Evolutionary conservation across 2,797 vertebrate species (phyloP).

Genomic region (Rhodeus uyekii): DNA sequence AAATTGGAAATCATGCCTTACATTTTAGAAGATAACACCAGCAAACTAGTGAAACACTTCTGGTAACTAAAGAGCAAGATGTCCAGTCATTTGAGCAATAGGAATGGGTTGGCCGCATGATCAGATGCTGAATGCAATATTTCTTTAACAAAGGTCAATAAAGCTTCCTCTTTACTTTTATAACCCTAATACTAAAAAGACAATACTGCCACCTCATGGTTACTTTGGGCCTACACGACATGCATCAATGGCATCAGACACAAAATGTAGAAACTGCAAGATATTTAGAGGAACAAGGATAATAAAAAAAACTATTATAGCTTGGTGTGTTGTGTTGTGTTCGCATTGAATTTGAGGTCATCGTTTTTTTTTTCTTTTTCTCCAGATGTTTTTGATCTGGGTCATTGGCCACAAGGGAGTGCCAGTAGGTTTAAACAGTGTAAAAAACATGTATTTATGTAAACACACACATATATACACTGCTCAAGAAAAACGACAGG

Average conservation of each 20-base stretch:
- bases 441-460: too few relatives aligned
- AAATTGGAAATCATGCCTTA: slow-evolving; percentile 38
- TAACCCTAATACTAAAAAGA: not conserved
- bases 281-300: too few relatives aligned
- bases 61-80: slow-evolving; percentile 40
- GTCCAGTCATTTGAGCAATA: slow-evolving; percentile 50
- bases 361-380: too few relatives aligned
- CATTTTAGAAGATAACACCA: slow-evolving; percentile 21
- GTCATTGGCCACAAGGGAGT: too few relatives aligned
- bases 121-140: slow-evolving; percentile 22
- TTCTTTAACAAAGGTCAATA: not conserved
- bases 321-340: too few relatives aligned
- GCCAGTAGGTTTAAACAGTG: too few relatives aligned
- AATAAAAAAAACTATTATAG: too few relatives aligned
- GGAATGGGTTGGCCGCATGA: slow-evolving; percentile 30
- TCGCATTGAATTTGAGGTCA: too few relatives aligned
- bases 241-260: not conserved
- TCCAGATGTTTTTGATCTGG: too few relatives aligned
- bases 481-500: too few relatives aligned
- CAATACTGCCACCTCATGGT: slow-evolving; percentile 49
- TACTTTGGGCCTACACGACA: not conserved
- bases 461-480: too few relatives aligned
- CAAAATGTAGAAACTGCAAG: not conserved
- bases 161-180: not conserved
- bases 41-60: slow-evolving; percentile 43